Percentiles rank a stretch among this genome's conserved stretches.
These are phyloP conservation scores for Caretta caretta DNA, from an alignment of 2,113 vertebrate species.

Conservation along the genomic window DNA sequence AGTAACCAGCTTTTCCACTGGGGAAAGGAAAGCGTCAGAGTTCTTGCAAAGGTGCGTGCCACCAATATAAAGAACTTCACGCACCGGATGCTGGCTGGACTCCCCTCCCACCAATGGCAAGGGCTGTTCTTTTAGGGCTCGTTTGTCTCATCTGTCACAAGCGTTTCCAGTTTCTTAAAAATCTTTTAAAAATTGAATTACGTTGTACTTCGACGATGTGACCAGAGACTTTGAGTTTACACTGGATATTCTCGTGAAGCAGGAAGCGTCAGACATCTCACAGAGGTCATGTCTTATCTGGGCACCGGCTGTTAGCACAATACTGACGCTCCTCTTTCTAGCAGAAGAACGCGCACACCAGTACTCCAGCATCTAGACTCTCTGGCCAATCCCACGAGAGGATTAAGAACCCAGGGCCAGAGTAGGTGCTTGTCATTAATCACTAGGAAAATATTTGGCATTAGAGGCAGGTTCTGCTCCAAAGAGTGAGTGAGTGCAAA, in stretches of 20 bases:
- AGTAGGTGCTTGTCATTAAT: background rate
- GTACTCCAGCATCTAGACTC: fast-evolving
- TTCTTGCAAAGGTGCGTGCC: background rate
- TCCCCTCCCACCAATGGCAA: background rate
- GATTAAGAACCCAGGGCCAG: background rate
- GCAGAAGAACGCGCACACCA: fast-evolving
- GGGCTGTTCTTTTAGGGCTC: fast-evolving
- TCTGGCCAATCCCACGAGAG: background rate
- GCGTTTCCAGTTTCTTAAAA: background rate
- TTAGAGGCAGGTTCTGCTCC: constrained; percentile 37
- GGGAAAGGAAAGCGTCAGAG: constrained; percentile 26
- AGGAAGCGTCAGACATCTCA: background rate
- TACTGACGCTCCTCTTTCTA: fast-evolving
- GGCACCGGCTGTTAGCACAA: fast-evolving
- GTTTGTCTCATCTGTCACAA: background rate
- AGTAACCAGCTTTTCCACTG: constrained; percentile 39
- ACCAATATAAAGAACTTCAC: background rate
- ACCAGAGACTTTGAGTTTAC: background rate
- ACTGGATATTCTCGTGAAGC: fast-evolving
- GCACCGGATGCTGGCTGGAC: background rate
- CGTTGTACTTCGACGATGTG: background rate
- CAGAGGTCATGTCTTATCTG: background rate
- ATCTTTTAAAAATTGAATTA: fast-evolving
- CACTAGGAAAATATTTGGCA: constrained; percentile 55
- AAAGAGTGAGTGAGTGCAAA: constrained; percentile 46